Conservation (phyloP, 2,113 vertebrate genomes). For the Siphamia tubifer region DNA sequence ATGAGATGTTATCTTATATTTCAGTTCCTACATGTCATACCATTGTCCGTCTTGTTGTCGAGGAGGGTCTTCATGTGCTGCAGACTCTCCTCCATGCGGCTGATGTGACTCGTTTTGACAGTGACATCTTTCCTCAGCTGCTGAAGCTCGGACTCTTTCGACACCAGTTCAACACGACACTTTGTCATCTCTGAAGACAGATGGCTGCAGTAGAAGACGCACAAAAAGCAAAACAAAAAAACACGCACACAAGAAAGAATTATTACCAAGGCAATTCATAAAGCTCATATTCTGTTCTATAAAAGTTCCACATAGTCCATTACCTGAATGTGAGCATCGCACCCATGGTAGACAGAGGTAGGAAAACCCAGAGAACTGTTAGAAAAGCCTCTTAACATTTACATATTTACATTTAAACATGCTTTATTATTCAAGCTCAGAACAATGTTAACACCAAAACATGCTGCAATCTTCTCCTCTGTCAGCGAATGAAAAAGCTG, state of each 20-base stretch:
- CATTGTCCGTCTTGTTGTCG: conserved; percentile 78
- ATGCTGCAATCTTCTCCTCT: background rate
- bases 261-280: background rate
- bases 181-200: conserved; percentile 82
- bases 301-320: background rate
- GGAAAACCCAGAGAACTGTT: background rate
- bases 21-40: conserved; percentile 63
- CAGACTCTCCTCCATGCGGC: conserved; percentile 80
- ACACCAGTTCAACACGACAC: conserved; percentile 80
- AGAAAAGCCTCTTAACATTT: background rate
- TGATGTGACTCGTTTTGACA: conserved; percentile 80
- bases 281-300: background rate
- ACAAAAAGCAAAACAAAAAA: background rate
- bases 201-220: conserved; percentile 69
- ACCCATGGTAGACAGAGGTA: conserved; percentile 31
- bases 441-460: background rate
- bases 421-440: background rate
- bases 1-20: background rate
- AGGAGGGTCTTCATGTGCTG: conserved; percentile 81
- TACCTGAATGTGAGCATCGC: conserved; percentile 47
- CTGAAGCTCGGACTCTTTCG: conserved; percentile 82
- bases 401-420: no score
- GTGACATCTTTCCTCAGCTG: conserved; percentile 80
- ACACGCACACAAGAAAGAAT: background rate
- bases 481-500: background rate